Conservation (phyloP, 2,888 invertebrate genomes). For the Maniola hyperantus region DNA sequence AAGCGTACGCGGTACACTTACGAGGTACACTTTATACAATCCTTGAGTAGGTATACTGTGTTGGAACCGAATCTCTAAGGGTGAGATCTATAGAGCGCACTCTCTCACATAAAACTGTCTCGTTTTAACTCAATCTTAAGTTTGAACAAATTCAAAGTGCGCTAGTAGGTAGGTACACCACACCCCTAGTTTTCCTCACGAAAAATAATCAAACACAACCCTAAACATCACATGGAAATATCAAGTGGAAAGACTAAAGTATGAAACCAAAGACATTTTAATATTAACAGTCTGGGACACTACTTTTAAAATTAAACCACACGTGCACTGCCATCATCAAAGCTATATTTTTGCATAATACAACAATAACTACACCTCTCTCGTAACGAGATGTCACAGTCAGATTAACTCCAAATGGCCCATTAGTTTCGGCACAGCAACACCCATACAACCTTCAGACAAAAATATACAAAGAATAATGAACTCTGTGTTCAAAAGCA, state of each 20-base stretch:
- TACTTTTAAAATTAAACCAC: constrained; percentile 13
- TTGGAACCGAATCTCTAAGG: too few relatives aligned
- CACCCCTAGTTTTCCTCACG: too few relatives aligned
- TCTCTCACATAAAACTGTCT: too few relatives aligned
- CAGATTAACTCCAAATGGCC: constrained; percentile 63
- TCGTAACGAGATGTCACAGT: constrained; percentile 60
- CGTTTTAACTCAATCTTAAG: too few relatives aligned
- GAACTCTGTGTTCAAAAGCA: constrained; percentile 14
- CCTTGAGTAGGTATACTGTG: too few relatives aligned
- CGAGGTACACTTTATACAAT: too few relatives aligned
- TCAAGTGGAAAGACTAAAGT: neutral
- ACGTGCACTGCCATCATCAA: constrained; percentile 21
- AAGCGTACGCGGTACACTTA: too few relatives aligned
- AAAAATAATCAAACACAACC: too few relatives aligned
- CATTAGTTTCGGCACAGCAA: constrained; percentile 51
- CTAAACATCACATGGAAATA: too few relatives aligned
- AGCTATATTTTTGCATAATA: constrained; percentile 51
- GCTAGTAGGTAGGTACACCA: too few relatives aligned
- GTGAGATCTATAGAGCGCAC: too few relatives aligned
- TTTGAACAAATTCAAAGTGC: too few relatives aligned
- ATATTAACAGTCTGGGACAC: neutral
- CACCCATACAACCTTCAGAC: constrained; percentile 24
- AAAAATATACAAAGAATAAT: constrained; percentile 29
- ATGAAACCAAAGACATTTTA: neutral
- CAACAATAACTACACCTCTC: constrained; percentile 51